Conservation (phyloP, 2,113 vertebrate species). For the Telmatochromis sp. region DNA sequence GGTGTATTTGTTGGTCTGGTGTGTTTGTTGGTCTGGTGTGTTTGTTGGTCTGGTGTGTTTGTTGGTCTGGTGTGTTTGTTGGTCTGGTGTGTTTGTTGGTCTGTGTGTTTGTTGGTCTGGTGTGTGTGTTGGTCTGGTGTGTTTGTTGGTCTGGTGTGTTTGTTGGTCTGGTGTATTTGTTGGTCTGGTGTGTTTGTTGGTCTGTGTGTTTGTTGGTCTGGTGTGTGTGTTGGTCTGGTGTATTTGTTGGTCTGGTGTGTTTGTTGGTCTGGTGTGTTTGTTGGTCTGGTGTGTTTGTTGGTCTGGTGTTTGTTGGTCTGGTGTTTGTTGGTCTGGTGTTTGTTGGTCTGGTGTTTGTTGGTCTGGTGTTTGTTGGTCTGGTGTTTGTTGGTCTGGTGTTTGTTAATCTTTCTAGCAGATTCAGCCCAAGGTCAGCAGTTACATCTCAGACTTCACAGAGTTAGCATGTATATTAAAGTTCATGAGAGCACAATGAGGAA, state of each 20-base stretch:
- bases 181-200: no score
- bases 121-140: no score
- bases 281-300: no score
- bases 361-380: accelerated
- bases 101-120: no score
- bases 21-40: no score
- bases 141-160: background rate
- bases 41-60: no score
- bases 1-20: background rate
- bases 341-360: no score
- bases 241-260: no score
- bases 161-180: no score
- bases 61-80: accelerated
- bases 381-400: accelerated
- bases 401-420: background rate
- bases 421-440: background rate
- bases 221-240: no score
- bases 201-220: background rate
- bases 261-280: accelerated
- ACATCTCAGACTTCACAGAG: background rate
- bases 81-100: background rate
- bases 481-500: background rate
- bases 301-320: accelerated
- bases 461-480: background rate
- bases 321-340: accelerated